phyloP scores from a whole-genome alignment of 2,113 vertebrate genomes.

The Podarcis raffonei region DNA sequence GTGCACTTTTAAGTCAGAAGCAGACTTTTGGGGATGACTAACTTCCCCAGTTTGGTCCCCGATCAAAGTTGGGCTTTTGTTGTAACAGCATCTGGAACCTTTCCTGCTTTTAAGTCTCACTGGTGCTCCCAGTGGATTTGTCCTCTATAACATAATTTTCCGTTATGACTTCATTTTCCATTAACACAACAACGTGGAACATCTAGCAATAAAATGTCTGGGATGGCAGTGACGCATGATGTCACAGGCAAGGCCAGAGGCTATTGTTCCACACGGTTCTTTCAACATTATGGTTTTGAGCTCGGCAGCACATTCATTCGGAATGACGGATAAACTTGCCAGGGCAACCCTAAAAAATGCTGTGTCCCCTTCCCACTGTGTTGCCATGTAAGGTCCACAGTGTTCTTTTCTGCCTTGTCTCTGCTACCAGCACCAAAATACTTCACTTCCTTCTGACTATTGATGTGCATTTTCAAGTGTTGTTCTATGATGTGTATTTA shows the following conservation, averaged over 20 bases:
- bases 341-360: neutral
- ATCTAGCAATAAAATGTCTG: constrained; percentile 4
- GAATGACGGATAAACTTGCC: neutral
- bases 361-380: neutral
- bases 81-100: neutral
- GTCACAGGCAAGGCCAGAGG: neutral
- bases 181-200: neutral
- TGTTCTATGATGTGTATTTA: neutral
- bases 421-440: neutral
- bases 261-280: neutral
- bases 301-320: neutral
- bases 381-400: neutral
- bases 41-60: neutral
- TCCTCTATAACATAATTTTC: neutral
- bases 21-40: neutral
- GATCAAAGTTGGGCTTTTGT: neutral
- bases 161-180: neutral
- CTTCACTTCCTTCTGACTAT: neutral
- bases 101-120: neutral
- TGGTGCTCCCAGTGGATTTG: neutral
- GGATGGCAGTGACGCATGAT: constrained; percentile 5
- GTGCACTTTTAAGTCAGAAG: neutral
- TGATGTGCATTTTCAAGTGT: neutral
- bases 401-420: neutral
- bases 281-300: neutral